phyloP scores from a whole-genome alignment of 1,140 invertebrate species.

The Agraylea sexmaculata region DNA sequence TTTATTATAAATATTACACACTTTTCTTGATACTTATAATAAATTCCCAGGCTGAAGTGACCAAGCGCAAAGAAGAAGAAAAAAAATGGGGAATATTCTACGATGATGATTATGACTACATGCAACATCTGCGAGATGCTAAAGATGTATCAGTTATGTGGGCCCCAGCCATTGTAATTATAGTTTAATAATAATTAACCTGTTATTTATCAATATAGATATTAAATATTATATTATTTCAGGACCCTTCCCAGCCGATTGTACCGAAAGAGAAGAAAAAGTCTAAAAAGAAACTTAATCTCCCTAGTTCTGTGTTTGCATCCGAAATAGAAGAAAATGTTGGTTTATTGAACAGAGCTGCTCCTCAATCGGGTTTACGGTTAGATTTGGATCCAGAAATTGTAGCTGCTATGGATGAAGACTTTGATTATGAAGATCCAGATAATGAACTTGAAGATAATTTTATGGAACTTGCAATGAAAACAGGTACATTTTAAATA shows the following conservation, averaged over 20 bases:
- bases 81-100: slow-evolving; percentile 88
- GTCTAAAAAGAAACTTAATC: slow-evolving; percentile 41
- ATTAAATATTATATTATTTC: background rate
- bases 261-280: slow-evolving; percentile 21
- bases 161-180: slow-evolving; percentile 16
- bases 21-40: background rate
- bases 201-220: background rate
- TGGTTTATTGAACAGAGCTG: slow-evolving; percentile 81
- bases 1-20: background rate
- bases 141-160: slow-evolving; percentile 30
- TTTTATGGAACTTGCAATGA: slow-evolving; percentile 74
- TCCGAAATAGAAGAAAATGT: slow-evolving; percentile 79
- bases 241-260: slow-evolving; percentile 12
- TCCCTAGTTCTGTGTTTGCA: slow-evolving; percentile 87
- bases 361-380: slow-evolving; percentile 57
- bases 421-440: slow-evolving; percentile 75
- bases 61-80: slow-evolving; percentile 63
- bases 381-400: slow-evolving; percentile 87
- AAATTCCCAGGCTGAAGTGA: slow-evolving; percentile 14
- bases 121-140: slow-evolving; percentile 78
- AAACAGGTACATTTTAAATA: slow-evolving; percentile 28
- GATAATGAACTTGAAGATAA: slow-evolving; percentile 83
- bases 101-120: slow-evolving; percentile 93
- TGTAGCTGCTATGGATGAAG: slow-evolving; percentile 85
- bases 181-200: background rate